A percentile compares a stretch with the other conserved stretches of the same genome.
phyloP scores from a whole-genome alignment of 2,113 vertebrate genomes.

The Procapra przewalskii region DNA sequence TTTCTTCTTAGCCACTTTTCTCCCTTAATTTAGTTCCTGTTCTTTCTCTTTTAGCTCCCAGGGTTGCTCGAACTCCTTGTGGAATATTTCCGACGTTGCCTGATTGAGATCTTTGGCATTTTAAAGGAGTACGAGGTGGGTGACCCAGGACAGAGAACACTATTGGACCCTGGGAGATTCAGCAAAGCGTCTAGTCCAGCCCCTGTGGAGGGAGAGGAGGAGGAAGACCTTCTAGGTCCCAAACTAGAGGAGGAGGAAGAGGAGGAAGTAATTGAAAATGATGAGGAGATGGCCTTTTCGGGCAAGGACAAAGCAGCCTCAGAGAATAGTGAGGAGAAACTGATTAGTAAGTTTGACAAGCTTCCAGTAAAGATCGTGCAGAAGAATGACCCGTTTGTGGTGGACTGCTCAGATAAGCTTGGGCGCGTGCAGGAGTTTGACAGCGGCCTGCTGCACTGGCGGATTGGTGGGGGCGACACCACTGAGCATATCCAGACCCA shows the following conservation, averaged over 20 bases:
- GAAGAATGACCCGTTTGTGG: slow-evolving; percentile 92
- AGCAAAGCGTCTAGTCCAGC: slow-evolving; percentile 85
- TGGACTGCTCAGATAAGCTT: slow-evolving; percentile 89
- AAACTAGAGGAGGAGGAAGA: slow-evolving; percentile 82
- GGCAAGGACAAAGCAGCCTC: slow-evolving; percentile 79
- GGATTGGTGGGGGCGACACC: slow-evolving; percentile 96
- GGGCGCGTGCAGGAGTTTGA: slow-evolving; percentile 95
- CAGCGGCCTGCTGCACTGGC: slow-evolving; percentile 96
- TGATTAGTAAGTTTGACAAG: slow-evolving; percentile 97
- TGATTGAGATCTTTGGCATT: slow-evolving; percentile 99
- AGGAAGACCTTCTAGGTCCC: slow-evolving; percentile 71
- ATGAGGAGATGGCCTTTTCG: slow-evolving; percentile 81
- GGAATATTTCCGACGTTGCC: slow-evolving; percentile 98
- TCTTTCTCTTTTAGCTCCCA: slow-evolving; percentile 85
- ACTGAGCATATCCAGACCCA: slow-evolving; percentile 99
- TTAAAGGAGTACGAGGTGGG: slow-evolving; percentile 98
- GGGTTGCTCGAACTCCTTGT: slow-evolving; percentile 96
- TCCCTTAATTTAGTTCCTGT: slow-evolving; percentile 46
- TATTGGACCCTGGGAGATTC: slow-evolving; percentile 89
- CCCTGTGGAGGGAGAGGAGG: slow-evolving; percentile 82
- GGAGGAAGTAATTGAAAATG: slow-evolving; percentile 86
- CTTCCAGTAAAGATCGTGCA: slow-evolving; percentile 94
- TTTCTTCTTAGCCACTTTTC: slow-evolving; percentile 2
- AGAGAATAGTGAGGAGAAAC: slow-evolving; percentile 85
- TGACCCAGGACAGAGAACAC: slow-evolving; percentile 94